Conservation (phyloP, 2,888 invertebrate species). For the Agrypnus murinus region DNA sequence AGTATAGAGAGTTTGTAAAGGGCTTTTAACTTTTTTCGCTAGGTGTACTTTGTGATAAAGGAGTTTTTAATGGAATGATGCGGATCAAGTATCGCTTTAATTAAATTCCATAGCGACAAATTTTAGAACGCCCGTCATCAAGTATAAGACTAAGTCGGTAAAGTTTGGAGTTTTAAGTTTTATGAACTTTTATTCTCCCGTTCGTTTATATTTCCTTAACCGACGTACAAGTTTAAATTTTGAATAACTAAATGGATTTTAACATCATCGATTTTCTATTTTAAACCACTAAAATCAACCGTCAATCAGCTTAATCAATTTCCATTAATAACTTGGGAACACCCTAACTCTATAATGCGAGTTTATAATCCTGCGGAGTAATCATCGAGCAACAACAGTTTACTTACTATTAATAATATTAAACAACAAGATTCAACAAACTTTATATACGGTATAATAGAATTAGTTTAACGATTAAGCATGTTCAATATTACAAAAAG, state of each 20-base stretch:
- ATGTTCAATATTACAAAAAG: no score
- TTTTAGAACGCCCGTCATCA: slow-evolving; percentile 32
- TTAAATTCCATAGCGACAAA: slow-evolving; percentile 39
- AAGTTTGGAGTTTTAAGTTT: not conserved
- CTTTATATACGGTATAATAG: slow-evolving; percentile 10
- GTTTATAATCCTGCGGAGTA: slow-evolving; percentile 40
- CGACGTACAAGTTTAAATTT: no score
- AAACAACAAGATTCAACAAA: slow-evolving; percentile 31
- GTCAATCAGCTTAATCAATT: slow-evolving; percentile 37
- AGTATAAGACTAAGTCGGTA: slow-evolving; percentile 5
- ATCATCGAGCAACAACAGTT: slow-evolving; percentile 43
- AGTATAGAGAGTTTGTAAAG: slow-evolving; percentile 42
- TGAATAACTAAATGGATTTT: not conserved
- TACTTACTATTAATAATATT: slow-evolving; percentile 41
- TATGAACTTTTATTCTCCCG: slow-evolving; percentile 3
- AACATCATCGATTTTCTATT: not conserved
- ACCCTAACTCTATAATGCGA: slow-evolving; percentile 16
- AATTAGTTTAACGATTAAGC: slow-evolving; percentile 3
- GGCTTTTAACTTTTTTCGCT: slow-evolving; percentile 42
- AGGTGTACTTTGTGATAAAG: slow-evolving; percentile 35
- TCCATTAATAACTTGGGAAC: slow-evolving; percentile 41
- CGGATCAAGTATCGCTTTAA: slow-evolving; percentile 42
- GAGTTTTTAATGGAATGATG: slow-evolving; percentile 43
- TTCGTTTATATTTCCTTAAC: not conserved
- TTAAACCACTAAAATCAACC: slow-evolving; percentile 24